These are phyloP conservation scores for Chrysocyon brachyurus DNA, from an alignment of 2,797 vertebrate species.

Conservation along the genomic window DNA sequence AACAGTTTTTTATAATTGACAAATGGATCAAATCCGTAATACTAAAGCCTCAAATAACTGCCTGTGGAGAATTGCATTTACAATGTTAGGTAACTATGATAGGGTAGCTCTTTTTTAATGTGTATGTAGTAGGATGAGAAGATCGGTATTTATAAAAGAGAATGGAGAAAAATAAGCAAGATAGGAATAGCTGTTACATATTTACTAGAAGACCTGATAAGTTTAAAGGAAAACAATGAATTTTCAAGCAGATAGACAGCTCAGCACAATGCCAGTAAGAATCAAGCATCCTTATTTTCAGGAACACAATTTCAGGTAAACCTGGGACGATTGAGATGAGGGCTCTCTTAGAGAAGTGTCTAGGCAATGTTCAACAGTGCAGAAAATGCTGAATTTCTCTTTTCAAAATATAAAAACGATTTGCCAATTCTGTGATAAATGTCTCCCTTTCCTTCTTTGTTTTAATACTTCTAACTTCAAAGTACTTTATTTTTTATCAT, in stretches of 20 bases:
- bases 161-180: background rate
- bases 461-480: slow-evolving; percentile 1
- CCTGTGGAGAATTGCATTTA: background rate
- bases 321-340: background rate
- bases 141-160: background rate
- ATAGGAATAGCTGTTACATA: background rate
- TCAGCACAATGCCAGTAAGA: background rate
- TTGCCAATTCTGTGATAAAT: background rate
- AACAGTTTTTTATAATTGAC: background rate
- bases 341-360: background rate
- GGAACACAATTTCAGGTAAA: background rate
- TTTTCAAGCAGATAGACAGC: background rate
- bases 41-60: background rate
- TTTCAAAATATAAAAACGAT: background rate
- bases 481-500: background rate
- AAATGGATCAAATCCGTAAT: background rate
- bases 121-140: background rate
- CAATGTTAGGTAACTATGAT: background rate
- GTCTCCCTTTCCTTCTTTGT: background rate
- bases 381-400: background rate
- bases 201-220: background rate
- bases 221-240: background rate
- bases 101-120: background rate
- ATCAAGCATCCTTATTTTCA: background rate
- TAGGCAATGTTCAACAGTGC: fast-evolving